A percentile compares a stretch with the other conserved stretches of the same genome.
phyloP scores from a whole-genome alignment of 2,797 vertebrate genomes.

The Leptatherina wallacei region DNA sequence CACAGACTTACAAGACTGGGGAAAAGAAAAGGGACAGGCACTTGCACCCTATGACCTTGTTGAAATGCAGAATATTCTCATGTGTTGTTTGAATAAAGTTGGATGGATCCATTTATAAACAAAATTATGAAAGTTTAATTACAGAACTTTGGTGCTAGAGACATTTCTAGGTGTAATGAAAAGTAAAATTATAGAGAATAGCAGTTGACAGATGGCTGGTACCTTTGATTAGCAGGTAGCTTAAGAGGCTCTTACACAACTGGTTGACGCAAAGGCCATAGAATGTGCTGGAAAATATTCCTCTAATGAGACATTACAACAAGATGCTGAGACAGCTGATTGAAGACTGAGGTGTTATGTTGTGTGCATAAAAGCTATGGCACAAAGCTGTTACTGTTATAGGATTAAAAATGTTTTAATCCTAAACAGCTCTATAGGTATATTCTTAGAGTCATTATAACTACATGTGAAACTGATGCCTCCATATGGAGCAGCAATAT shows the following conservation, averaged over 20 bases:
- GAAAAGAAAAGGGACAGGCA: constrained; percentile 6
- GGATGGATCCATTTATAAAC: neutral
- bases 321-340: neutral
- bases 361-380: neutral
- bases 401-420: neutral
- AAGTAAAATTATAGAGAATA: neutral
- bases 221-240: constrained; percentile 5
- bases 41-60: constrained; percentile 7
- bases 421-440: neutral
- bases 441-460: neutral
- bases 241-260: constrained; percentile 40
- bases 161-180: constrained; percentile 8
- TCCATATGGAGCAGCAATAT: neutral
- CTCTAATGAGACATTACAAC: neutral
- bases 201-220: constrained; percentile 12
- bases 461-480: neutral
- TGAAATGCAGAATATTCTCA: neutral
- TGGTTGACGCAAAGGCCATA: constrained; percentile 16
- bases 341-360: neutral
- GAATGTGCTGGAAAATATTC: constrained; percentile 7
- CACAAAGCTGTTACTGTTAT: neutral
- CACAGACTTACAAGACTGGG: constrained; percentile 16
- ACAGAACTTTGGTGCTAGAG: neutral
- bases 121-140: neutral
- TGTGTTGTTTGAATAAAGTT: neutral